Percentiles rank a stretch among this genome's conserved stretches.
These are phyloP conservation scores for Euzophera pinguis DNA, from an alignment of 2,888 invertebrate genomes.

Conservation along the genomic window DNA sequence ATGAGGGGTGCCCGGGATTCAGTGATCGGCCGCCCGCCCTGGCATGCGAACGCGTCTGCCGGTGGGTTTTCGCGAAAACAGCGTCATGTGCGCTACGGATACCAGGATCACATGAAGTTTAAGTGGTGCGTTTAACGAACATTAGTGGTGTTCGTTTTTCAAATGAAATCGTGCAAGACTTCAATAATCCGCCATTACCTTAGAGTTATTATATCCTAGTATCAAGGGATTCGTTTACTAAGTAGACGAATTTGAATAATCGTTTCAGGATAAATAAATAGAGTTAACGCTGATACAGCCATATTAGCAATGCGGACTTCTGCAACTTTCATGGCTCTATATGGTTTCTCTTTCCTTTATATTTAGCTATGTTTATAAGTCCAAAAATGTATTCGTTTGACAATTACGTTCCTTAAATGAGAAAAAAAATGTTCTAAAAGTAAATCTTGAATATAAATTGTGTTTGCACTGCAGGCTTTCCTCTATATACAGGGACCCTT, in stretches of 20 bases:
- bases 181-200: constrained; percentile 22
- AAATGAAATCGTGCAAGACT: constrained; percentile 15
- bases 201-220: constrained; percentile 37
- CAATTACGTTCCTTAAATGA: neutral
- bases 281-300: too few species aligned
- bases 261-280: too few species aligned
- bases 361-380: too few species aligned
- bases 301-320: too few species aligned
- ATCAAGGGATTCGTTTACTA: constrained; percentile 29
- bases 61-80: constrained; percentile 29
- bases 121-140: constrained; percentile 36
- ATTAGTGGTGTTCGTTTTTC: constrained; percentile 38
- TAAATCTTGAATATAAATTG: neutral
- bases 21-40: constrained; percentile 69
- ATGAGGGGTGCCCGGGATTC: constrained; percentile 49
- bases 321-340: too few species aligned
- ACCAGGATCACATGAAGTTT: constrained; percentile 42
- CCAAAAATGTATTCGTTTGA: too few species aligned
- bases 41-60: constrained; percentile 54
- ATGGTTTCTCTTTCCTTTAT: too few species aligned
- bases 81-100: constrained; percentile 35
- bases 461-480: too few species aligned
- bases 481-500: neutral
- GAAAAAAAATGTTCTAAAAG: neutral
- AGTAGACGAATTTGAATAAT: too few species aligned